Percentiles rank a stretch among this genome's conserved stretches.
These are phyloP conservation scores for Verasper variegatus DNA, from an alignment of 2,113 vertebrate genomes.

Conservation along the genomic window DNA sequence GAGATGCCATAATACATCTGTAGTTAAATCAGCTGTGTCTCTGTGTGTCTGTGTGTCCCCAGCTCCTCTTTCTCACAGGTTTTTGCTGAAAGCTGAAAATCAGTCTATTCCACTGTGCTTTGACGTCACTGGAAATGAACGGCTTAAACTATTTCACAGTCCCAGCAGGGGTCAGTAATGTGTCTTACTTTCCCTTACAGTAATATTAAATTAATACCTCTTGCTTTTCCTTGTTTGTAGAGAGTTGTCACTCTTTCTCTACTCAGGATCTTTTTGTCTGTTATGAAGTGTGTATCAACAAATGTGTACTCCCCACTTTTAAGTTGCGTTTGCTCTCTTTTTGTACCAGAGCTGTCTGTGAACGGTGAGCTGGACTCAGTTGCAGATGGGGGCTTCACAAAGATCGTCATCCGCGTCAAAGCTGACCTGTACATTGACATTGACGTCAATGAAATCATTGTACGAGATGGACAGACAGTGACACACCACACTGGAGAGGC, in stretches of 20 bases:
- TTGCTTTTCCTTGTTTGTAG: background rate
- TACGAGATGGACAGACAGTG: constrained; percentile 12
- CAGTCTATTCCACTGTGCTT: constrained; percentile 71
- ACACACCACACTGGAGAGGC: background rate
- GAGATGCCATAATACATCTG: too few relatives aligned
- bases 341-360: constrained; percentile 64
- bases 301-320: background rate
- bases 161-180: constrained; percentile 63
- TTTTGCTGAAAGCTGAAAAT: constrained; percentile 64
- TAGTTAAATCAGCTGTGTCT: background rate
- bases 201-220: background rate
- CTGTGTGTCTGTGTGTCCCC: constrained; percentile 16
- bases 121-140: constrained; percentile 33
- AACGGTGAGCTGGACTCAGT: constrained; percentile 65
- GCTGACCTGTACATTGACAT: constrained; percentile 43
- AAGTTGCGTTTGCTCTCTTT: background rate
- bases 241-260: background rate
- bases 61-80: constrained; percentile 44
- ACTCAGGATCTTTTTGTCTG: background rate
- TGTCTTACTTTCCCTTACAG: background rate
- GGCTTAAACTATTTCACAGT: constrained; percentile 69
- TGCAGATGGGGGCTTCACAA: constrained; percentile 56
- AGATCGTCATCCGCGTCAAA: constrained; percentile 59
- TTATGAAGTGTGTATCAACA: background rate
- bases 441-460: background rate